These are phyloP conservation scores for Diorhabda elongata DNA, from an alignment of 1,140 invertebrate genomes.

Conservation along the genomic window DNA sequence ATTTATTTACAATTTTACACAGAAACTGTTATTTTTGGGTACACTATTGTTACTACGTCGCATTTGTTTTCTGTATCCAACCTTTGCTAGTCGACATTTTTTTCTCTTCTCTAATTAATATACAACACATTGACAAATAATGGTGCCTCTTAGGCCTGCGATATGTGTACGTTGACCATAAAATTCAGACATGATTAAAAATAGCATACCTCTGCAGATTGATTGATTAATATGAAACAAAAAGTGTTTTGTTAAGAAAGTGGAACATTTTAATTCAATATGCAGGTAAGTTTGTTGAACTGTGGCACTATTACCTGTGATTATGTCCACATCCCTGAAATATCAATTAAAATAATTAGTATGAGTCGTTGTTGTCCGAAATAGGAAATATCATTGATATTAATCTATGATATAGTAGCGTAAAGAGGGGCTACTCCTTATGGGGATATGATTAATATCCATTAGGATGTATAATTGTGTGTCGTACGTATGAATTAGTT, in stretches of 20 bases:
- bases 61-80: slow-evolving; percentile 21
- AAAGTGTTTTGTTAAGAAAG: not conserved
- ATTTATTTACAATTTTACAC: slow-evolving; percentile 38
- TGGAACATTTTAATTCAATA: not conserved
- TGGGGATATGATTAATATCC: too few species aligned
- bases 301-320: too few species aligned
- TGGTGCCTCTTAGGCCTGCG: slow-evolving; percentile 32
- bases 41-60: slow-evolving; percentile 26
- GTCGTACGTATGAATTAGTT: too few species aligned
- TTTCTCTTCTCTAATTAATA: slow-evolving; percentile 24
- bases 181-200: not conserved
- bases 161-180: slow-evolving; percentile 25
- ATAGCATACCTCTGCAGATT: not conserved
- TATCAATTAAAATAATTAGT: too few species aligned
- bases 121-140: slow-evolving; percentile 31
- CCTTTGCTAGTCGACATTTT: slow-evolving; percentile 20
- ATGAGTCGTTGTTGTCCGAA: too few species aligned
- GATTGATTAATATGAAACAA: not conserved
- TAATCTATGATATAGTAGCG: too few species aligned
- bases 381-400: too few species aligned
- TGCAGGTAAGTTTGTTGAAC: too few species aligned
- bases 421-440: too few species aligned
- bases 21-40: slow-evolving; percentile 28
- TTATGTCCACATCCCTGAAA: too few species aligned
- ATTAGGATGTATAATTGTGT: too few species aligned